Evolutionary conservation across 2,888 invertebrate species (phyloP).

Genomic region (Drosophila greeni): DNA sequence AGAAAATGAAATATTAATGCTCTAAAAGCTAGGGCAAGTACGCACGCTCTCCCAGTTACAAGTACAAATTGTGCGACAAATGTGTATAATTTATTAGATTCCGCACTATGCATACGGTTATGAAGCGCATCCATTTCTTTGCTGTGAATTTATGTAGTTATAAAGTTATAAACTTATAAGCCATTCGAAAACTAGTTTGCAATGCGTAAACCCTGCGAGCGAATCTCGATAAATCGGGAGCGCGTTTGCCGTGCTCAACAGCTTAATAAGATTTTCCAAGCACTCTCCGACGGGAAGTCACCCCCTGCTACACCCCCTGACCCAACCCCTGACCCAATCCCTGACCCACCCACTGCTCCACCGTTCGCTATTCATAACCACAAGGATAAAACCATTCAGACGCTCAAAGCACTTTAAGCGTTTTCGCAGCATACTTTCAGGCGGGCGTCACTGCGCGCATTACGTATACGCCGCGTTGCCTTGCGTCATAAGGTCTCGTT

Average conservation of each 20-base stretch:
- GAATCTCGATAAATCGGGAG: slow-evolving; percentile 30
- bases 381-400: slow-evolving; percentile 35
- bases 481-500: slow-evolving; percentile 56
- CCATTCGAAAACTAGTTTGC: slow-evolving; percentile 21
- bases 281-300: slow-evolving; percentile 1
- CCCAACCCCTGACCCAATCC: too few relatives aligned
- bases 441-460: slow-evolving; percentile 20
- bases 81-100: slow-evolving; percentile 21
- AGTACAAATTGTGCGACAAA: slow-evolving; percentile 22
- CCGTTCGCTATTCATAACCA: slow-evolving; percentile 32
- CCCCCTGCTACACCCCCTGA: too few relatives aligned
- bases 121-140: neutral
- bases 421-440: slow-evolving; percentile 32
- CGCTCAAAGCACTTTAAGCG: slow-evolving; percentile 10
- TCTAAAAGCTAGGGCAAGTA: slow-evolving; percentile 2
- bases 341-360: neutral
- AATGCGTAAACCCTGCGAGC: slow-evolving; percentile 6
- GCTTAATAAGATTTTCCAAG: slow-evolving; percentile 32
- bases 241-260: slow-evolving; percentile 29
- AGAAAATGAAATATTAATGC: neutral
- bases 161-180: too few relatives aligned
- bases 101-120: slow-evolving; percentile 10
- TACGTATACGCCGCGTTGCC: slow-evolving; percentile 39
- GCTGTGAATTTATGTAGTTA: slow-evolving; percentile 6
- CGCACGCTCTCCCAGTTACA: slow-evolving; percentile 1